Evolutionary conservation across 2,888 invertebrate genomes (phyloP).

Genomic region (Biston stratarius): DNA sequence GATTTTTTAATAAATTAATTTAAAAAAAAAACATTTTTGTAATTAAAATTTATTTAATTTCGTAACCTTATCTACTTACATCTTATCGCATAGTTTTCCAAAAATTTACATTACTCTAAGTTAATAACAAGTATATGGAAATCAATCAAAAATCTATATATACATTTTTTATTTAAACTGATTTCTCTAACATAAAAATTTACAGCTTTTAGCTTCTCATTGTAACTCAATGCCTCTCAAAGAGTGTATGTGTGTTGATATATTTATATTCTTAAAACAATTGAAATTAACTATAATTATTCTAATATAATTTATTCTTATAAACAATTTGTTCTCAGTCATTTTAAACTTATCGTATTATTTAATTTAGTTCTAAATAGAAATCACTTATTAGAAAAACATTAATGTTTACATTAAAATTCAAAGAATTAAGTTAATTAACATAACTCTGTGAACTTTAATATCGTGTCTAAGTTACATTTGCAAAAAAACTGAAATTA

Average conservation of each 20-base stretch:
- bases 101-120: too few species aligned
- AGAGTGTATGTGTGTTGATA: conserved; percentile 36
- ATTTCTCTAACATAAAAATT: background rate
- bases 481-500: too few species aligned
- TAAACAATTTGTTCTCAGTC: conserved; percentile 43
- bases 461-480: too few species aligned
- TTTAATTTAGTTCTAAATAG: background rate
- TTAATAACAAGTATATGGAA: too few species aligned
- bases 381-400: too few species aligned
- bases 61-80: too few species aligned
- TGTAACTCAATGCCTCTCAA: conserved; percentile 43
- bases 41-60: too few species aligned
- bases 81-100: too few species aligned
- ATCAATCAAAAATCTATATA: too few species aligned
- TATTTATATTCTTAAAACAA: background rate
- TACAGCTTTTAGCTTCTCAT: conserved; percentile 44
- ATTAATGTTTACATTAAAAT: background rate
- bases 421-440: too few species aligned
- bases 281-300: background rate
- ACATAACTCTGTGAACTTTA: too few species aligned
- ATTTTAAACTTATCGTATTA: conserved; percentile 36
- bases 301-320: conserved; percentile 34
- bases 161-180: background rate
- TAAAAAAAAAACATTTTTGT: too few species aligned
- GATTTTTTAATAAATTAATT: background rate